phyloP scores from a whole-genome alignment of 2,113 vertebrate species.

The Ia io region DNA sequence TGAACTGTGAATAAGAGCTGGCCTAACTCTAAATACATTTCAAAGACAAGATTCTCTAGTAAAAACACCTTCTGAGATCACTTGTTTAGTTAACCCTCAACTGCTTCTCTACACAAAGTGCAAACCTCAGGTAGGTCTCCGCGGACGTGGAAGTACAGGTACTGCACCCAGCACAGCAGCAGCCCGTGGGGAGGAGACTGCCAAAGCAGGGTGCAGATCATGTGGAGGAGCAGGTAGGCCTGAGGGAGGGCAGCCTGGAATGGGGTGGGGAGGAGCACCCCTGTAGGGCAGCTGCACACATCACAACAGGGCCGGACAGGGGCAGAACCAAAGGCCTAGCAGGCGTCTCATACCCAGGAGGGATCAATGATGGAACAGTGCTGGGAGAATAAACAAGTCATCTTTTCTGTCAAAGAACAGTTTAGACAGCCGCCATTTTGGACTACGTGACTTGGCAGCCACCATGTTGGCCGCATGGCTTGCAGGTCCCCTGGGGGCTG shows the following conservation, averaged over 20 bases:
- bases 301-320: neutral
- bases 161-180: neutral
- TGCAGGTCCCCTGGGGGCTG: too few relatives aligned
- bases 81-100: neutral
- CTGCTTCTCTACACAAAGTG: neutral
- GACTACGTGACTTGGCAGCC: too few relatives aligned
- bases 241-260: neutral
- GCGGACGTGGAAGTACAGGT: too few relatives aligned
- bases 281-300: too few relatives aligned
- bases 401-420: too few relatives aligned
- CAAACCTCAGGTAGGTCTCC: neutral
- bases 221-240: neutral
- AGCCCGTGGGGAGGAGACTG: neutral
- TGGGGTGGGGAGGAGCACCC: too few relatives aligned
- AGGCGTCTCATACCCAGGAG: neutral
- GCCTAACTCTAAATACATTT: neutral
- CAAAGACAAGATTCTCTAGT: neutral
- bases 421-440: too few relatives aligned
- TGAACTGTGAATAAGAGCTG: neutral
- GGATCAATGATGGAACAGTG: fast-evolving
- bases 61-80: neutral
- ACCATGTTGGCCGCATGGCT: too few relatives aligned
- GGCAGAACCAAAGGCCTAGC: neutral
- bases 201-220: neutral
- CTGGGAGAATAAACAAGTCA: too few relatives aligned